A percentile compares a stretch with the other conserved stretches of the same genome.
phyloP scores from a whole-genome alignment of 2,797 vertebrate species.

The Leucoraja ocellata region DNA sequence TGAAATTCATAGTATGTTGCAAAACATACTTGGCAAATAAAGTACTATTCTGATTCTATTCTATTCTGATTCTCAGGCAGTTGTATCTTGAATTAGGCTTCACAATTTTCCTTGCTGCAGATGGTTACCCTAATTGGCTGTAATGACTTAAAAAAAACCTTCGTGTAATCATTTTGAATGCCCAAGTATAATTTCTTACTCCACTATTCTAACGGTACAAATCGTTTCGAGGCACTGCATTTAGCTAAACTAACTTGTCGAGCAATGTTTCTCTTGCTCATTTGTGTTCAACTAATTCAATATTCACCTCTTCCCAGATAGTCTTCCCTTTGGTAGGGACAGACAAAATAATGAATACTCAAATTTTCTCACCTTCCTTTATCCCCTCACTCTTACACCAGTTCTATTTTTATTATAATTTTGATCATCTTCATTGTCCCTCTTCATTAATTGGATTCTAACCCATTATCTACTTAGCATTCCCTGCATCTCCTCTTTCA shows the following conservation, averaged over 20 bases:
- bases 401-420: background rate
- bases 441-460: background rate
- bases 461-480: background rate
- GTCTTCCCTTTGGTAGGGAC: background rate
- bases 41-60: no score
- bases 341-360: background rate
- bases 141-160: background rate
- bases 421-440: background rate
- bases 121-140: background rate
- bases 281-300: background rate
- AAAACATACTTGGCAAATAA: no score
- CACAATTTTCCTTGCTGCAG: background rate
- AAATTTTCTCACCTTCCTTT: background rate
- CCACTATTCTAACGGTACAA: background rate
- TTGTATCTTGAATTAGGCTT: background rate
- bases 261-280: background rate
- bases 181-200: background rate
- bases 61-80: no score
- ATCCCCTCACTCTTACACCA: background rate
- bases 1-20: no score
- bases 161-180: background rate
- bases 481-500: background rate
- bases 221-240: background rate
- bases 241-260: background rate
- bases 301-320: background rate